phyloP scores from a whole-genome alignment of 2,113 vertebrate genomes.

The Tetraodon nigroviridis region DNA sequence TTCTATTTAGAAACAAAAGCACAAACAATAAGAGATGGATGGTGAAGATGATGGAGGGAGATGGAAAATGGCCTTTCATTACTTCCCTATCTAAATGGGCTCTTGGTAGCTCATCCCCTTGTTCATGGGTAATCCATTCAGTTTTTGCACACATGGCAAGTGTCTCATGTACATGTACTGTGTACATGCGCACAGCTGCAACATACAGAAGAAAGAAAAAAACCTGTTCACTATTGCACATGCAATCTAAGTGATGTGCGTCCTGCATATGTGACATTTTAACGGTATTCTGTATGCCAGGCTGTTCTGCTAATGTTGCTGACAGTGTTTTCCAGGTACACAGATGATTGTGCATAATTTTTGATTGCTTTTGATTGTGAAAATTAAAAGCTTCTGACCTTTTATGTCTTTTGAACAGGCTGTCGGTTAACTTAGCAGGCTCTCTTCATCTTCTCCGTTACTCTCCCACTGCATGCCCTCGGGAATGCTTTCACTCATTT shows the following conservation, averaged over 20 bases:
- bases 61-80: slow-evolving; percentile 53
- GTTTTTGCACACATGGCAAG: slow-evolving; percentile 14
- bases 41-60: slow-evolving; percentile 25
- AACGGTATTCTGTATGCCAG: neutral
- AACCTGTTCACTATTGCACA: neutral
- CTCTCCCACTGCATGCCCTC: slow-evolving; percentile 22
- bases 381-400: slow-evolving; percentile 35
- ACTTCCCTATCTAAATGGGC: slow-evolving; percentile 40
- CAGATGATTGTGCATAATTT: slow-evolving; percentile 37
- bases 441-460: slow-evolving; percentile 38
- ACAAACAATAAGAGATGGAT: slow-evolving; percentile 46
- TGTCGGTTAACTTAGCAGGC: slow-evolving; percentile 16
- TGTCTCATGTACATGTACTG: neutral
- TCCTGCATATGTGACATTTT: neutral
- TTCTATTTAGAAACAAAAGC: slow-evolving; percentile 52
- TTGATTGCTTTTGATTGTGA: no score
- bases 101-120: slow-evolving; percentile 30
- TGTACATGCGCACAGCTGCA: neutral
- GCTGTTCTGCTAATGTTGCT: neutral
- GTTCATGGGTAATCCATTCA: slow-evolving; percentile 26
- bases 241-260: neutral
- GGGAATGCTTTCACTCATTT: slow-evolving; percentile 52
- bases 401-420: slow-evolving; percentile 18
- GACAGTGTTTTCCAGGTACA: slow-evolving; percentile 1
- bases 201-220: neutral